Conservation (phyloP, 2,888 invertebrate genomes). For the Zygaena filipendulae region DNA sequence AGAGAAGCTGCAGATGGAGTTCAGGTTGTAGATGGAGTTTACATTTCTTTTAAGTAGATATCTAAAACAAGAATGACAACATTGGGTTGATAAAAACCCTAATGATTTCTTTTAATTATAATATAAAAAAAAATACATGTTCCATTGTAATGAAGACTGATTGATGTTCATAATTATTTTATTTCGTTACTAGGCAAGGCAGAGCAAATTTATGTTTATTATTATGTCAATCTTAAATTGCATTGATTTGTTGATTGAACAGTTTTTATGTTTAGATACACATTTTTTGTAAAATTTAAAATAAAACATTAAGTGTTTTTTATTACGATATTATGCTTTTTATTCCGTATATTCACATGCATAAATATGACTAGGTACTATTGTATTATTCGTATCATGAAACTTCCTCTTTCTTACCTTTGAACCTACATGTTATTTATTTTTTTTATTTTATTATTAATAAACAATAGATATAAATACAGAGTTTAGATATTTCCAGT, state of each 20-base stretch:
- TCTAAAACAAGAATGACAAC: constrained; percentile 6
- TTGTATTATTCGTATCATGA: too few species aligned
- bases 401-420: too few species aligned
- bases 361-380: constrained; percentile 7
- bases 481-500: too few species aligned
- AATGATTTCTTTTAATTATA: constrained; percentile 10
- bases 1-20: constrained; percentile 8
- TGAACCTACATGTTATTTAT: too few species aligned
- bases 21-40: constrained; percentile 5
- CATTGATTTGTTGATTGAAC: constrained; percentile 13
- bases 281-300: constrained; percentile 11
- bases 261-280: constrained; percentile 12
- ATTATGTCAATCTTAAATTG: constrained; percentile 13
- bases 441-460: too few species aligned
- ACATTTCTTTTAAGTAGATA: constrained; percentile 7
- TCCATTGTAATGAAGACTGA: too few species aligned
- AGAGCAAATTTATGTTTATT: constrained; percentile 11
- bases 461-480: too few species aligned
- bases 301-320: constrained; percentile 9
- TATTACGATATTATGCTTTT: constrained; percentile 9
- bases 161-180: too few species aligned
- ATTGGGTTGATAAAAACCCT: constrained; percentile 9
- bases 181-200: constrained; percentile 11
- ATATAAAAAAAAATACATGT: too few species aligned
- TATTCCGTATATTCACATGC: constrained; percentile 8